phyloP scores from a whole-genome alignment of 1,140 invertebrate genomes.

The Brachionus manjavacas region DNA sequence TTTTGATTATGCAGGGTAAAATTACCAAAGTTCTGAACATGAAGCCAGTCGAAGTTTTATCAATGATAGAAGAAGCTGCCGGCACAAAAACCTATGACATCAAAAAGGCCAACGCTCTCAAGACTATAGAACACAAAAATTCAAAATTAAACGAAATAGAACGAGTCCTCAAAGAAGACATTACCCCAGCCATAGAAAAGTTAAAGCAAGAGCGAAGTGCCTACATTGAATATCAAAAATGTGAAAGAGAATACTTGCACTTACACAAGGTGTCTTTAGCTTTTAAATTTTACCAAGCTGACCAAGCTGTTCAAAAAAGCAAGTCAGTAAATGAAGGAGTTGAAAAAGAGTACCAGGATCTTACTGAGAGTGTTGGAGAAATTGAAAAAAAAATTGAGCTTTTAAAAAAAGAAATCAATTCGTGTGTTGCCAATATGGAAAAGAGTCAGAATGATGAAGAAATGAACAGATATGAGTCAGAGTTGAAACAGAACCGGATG shows the following conservation, averaged over 20 bases:
- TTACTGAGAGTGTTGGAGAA: neutral
- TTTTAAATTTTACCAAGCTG: constrained; percentile 12
- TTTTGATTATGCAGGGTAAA: constrained; percentile 98
- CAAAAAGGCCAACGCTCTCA: constrained; percentile 80
- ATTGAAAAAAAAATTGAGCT: neutral
- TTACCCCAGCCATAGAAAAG: constrained; percentile 78
- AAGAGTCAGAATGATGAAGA: neutral
- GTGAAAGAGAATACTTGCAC: constrained; percentile 56
- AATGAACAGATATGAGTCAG: neutral
- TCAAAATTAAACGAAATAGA: constrained; percentile 79
- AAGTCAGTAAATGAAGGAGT: neutral
- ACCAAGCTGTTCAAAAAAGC: constrained; percentile 1
- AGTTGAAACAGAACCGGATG: neutral
- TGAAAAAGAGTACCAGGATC: neutral
- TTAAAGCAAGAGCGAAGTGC: constrained; percentile 76
- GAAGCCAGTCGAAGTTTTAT: constrained; percentile 94
- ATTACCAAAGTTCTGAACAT: constrained; percentile 99
- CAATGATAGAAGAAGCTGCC: constrained; percentile 97
- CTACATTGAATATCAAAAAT: constrained; percentile 81
- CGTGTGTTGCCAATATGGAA: neutral
- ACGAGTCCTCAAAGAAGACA: constrained; percentile 77
- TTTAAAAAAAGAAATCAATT: constrained; percentile 1
- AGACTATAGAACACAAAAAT: constrained; percentile 89
- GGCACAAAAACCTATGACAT: constrained; percentile 95
- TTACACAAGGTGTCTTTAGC: constrained; percentile 24